These are phyloP conservation scores for Phyllostomus discolor DNA, from an alignment of 2,113 vertebrate species.

Conservation along the genomic window DNA sequence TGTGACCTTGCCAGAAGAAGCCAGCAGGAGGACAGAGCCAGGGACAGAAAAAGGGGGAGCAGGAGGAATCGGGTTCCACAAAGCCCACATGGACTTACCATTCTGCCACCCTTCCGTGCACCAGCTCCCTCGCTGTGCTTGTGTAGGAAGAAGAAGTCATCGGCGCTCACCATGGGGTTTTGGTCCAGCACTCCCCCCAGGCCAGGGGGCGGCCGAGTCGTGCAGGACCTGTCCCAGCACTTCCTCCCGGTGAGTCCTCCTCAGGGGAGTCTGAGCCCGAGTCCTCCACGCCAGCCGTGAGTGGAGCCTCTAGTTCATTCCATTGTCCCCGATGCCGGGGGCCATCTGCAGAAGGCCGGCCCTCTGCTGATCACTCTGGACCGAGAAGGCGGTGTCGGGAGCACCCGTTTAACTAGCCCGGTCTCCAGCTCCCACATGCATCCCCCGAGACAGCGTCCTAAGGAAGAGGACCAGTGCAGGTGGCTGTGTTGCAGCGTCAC, in stretches of 20 bases:
- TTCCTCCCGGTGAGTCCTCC: neutral
- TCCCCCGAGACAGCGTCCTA: neutral
- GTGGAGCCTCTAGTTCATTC: too few species aligned
- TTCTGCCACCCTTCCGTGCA: accelerated
- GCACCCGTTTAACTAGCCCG: accelerated
- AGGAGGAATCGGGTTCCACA: neutral
- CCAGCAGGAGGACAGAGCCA: neutral
- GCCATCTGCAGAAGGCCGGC: accelerated
- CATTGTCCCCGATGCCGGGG: accelerated
- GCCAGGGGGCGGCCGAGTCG: neutral
- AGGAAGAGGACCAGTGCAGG: neutral
- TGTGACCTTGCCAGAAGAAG: neutral
- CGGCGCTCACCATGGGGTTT: neutral
- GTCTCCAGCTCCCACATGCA: neutral
- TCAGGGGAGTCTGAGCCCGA: neutral
- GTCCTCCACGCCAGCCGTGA: neutral
- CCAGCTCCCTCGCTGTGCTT: accelerated
- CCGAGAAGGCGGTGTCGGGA: accelerated
- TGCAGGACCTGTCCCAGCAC: accelerated
- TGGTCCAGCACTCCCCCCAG: neutral
- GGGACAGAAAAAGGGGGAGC: neutral
- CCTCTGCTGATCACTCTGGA: neutral
- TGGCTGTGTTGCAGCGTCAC: neutral
- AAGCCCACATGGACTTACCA: neutral
- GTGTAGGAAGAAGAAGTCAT: accelerated